Percentiles rank a stretch among this genome's conserved stretches.
Conservation (phyloP, 2,888 invertebrate species). For the Hybos culiciformis region DNA sequence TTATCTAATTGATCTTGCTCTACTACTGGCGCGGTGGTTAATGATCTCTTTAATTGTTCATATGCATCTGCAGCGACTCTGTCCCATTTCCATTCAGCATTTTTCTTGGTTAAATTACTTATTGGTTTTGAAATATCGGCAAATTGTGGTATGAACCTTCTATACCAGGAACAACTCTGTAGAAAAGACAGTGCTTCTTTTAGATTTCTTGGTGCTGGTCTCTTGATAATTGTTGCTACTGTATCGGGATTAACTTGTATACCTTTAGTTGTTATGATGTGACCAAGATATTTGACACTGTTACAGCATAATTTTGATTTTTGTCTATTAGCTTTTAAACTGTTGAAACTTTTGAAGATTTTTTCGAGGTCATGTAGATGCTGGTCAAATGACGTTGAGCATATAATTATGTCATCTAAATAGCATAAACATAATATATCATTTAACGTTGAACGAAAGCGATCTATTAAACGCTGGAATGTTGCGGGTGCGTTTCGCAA, state of each 20-base stretch:
- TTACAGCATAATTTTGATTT: slow-evolving; percentile 9
- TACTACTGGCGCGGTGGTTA: slow-evolving; percentile 19
- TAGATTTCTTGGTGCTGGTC: slow-evolving; percentile 15
- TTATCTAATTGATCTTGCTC: slow-evolving; percentile 15
- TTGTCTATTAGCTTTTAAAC: slow-evolving; percentile 4
- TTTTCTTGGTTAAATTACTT: slow-evolving; percentile 10
- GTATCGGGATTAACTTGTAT: slow-evolving; percentile 19
- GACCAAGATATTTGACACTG: slow-evolving; percentile 10
- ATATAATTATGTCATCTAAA: not conserved
- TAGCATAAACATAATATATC: not conserved
- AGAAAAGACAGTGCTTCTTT: slow-evolving; percentile 18
- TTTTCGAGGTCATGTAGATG: slow-evolving; percentile 9
- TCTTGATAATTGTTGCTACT: slow-evolving; percentile 12
- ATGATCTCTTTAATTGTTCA: not conserved
- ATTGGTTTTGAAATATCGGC: slow-evolving; percentile 18
- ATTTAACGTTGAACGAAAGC: not conserved
- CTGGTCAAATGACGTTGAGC: not conserved
- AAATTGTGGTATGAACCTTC: slow-evolving; percentile 24
- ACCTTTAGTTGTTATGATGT: slow-evolving; percentile 14
- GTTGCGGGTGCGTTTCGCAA: not conserved
- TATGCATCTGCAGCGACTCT: slow-evolving; percentile 5
- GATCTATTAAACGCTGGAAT: not conserved
- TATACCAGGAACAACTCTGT: slow-evolving; percentile 22
- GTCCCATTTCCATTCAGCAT: slow-evolving; percentile 8
- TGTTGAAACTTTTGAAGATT: too few species aligned